phyloP scores from a whole-genome alignment of 2,113 vertebrate genomes.

The Polypterus senegalus region DNA sequence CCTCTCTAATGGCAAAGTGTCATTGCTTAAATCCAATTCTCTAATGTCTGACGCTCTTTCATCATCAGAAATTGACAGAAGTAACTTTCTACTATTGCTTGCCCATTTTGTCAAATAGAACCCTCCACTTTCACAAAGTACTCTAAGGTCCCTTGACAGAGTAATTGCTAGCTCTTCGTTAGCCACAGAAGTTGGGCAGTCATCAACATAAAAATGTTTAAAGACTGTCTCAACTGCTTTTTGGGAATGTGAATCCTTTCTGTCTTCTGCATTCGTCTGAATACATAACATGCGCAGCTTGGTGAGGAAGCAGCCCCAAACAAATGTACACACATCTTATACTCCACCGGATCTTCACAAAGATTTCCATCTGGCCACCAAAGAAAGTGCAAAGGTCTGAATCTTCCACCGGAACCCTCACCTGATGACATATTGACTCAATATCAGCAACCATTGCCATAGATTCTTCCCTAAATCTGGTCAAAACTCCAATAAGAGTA shows the following conservation, averaged over 20 bases:
- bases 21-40: background rate
- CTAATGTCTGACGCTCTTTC: constrained; percentile 8
- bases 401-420: constrained; percentile 11
- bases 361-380: constrained; percentile 14
- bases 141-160: constrained; percentile 3
- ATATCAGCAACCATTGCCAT: constrained; percentile 17
- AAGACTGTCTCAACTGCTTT: background rate
- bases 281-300: constrained; percentile 5
- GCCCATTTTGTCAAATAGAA: constrained; percentile 6
- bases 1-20: background rate
- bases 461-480: constrained; percentile 13
- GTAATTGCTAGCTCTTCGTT: constrained; percentile 6
- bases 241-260: constrained; percentile 1
- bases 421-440: constrained; percentile 16
- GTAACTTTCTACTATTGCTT: constrained; percentile 7
- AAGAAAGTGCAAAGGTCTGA: constrained; percentile 14
- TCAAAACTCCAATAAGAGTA: constrained; percentile 13
- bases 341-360: background rate
- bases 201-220: constrained; percentile 8
- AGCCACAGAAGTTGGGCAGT: constrained; percentile 8
- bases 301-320: constrained; percentile 11
- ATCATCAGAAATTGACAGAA: constrained; percentile 8
- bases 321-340: constrained; percentile 11
- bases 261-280: constrained; percentile 2
- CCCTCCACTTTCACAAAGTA: constrained; percentile 5